These are phyloP conservation scores for fruit fly (Drosophila melanogaster) DNA, from an alignment of 1,140 invertebrate species.

Conservation along the genomic window Release_6_plus_ISO1_MT NC_004354.4:7781501-7782000, in stretches of 20 bases:
- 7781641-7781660: too few relatives aligned
- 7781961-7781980: slow-evolving; percentile 53
- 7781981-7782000: slow-evolving; percentile 13
- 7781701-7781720: not conserved
- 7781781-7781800: slow-evolving; percentile 59
- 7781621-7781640: too few relatives aligned
- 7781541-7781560: not conserved
- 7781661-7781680: too few relatives aligned
- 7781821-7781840: not conserved
- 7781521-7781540: not conserved
- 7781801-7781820: slow-evolving; percentile 48
- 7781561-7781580: too few relatives aligned
- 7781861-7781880: slow-evolving; percentile 83
- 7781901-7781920: slow-evolving; percentile 77
- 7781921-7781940: slow-evolving; percentile 24
- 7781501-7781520: not conserved
- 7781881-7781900: slow-evolving; percentile 82
- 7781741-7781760: not conserved
- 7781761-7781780: not conserved
- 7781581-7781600: too few relatives aligned
- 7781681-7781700: too few relatives aligned
- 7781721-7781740: not conserved
- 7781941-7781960: slow-evolving; percentile 63
- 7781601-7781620: too few relatives aligned
- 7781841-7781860: slow-evolving; percentile 54